Percentiles rank a stretch among this genome's conserved stretches.
phyloP scores from a whole-genome alignment of 2,113 vertebrate species.

The Rallus limicola region DNA sequence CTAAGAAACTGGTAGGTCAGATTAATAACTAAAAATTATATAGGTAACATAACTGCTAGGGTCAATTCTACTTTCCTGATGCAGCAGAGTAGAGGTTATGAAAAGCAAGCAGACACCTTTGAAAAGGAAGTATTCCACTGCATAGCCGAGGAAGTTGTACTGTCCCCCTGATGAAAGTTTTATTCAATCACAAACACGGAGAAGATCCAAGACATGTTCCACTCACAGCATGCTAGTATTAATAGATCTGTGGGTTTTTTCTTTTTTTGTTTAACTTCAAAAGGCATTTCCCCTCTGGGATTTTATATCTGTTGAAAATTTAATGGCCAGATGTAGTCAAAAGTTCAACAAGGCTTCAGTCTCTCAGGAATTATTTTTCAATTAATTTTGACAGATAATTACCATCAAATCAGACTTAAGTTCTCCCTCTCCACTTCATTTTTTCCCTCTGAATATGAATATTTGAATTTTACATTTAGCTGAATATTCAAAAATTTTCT shows the following conservation, averaged over 20 bases:
- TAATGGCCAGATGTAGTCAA: neutral
- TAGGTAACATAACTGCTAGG: neutral
- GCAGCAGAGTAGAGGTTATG: neutral
- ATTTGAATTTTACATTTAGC: neutral
- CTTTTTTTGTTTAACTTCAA: neutral
- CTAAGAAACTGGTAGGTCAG: neutral
- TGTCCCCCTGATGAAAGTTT: neutral
- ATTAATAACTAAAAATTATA: neutral
- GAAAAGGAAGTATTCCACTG: neutral
- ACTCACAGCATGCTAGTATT: neutral
- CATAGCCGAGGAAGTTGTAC: too few species aligned
- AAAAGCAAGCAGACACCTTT: neutral
- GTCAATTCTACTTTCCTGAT: neutral
- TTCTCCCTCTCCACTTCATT: neutral
- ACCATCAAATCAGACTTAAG: neutral
- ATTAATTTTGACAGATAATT: neutral
- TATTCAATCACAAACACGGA: neutral
- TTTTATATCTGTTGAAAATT: neutral
- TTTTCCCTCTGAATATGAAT: neutral
- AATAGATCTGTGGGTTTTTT: rapidly evolving
- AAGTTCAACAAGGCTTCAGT: neutral
- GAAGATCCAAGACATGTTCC: neutral
- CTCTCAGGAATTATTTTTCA: neutral
- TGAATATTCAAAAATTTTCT: neutral
- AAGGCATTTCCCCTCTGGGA: neutral